Base-by-base conservation (phyloP, 1,140 invertebrate genomes). In the Hormaphis cornu region DNA sequence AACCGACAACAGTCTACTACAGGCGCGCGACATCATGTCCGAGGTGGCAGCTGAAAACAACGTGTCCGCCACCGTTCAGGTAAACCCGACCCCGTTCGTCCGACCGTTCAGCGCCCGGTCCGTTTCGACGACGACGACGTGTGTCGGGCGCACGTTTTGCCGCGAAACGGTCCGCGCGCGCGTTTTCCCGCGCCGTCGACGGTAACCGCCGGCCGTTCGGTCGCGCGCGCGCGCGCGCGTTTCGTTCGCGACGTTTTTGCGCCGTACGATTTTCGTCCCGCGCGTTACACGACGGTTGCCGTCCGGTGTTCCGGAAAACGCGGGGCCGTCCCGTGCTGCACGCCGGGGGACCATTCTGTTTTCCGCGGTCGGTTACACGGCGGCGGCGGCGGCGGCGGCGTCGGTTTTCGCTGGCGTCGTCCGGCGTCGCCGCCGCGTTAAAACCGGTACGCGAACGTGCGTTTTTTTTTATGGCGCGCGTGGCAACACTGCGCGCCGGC, bases 41-140 rank as follows among this genome's bases (percentile, higher is more conserved):
- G 61, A 66, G 50, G 44, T 66, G n/a, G 61, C 61, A 2, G 44
- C 61, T 12, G 61, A 66, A 33, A 66, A 33, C 18, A 66, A 50
- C 28, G 61, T 50, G 10, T n/a, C 59, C 24, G 44, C 18, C 37
- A 14, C 37, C 10, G 42, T 33, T 33, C 54, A 58, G 54, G 54
- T 58, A 37, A 33, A n/a, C 9, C 4, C 30, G 9, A n/a, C n/a
- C n/a, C n/a, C n/a, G n/a, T n/a, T n/a, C n/a, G n/a, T n/a, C n/a
- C n/a, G n/a, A n/a, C n/a, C n/a, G n/a, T n/a, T n/a, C n/a, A n/a
- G n/a, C n/a, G n/a, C n/a, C n/a, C n/a, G n/a, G n/a, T n/a, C n/a
- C n/a, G n/a, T n/a, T n/a, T n/a, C n/a, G n/a, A n/a, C n/a, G n/a
- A n/a, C n/a, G n/a, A n/a, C n/a, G n/a, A n/a, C 48, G 18, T 24